A percentile compares a stretch with the other conserved stretches of the same genome.
phyloP scores from a whole-genome alignment of 2,888 invertebrate genomes.

The Tenodera sinensis region DNA sequence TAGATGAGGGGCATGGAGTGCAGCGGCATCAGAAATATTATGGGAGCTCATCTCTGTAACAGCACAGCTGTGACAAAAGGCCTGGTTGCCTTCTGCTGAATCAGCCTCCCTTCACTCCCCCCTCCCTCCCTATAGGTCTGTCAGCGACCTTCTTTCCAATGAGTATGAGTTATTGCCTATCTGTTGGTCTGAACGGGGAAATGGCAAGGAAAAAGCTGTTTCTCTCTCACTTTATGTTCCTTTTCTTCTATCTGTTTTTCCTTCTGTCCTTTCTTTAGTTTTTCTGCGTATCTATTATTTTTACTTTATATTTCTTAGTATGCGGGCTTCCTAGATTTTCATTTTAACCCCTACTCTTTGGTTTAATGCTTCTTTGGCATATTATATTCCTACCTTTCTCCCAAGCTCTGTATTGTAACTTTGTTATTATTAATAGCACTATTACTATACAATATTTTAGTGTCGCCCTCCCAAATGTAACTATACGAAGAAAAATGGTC shows the following conservation, averaged over 20 bases:
- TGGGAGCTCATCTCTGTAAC: constrained; percentile 24
- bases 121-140: no score
- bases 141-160: constrained; percentile 30
- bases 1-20: neutral
- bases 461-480: no score
- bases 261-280: neutral
- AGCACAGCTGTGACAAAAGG: constrained; percentile 28
- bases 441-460: no score
- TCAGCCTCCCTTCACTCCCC: constrained; percentile 30
- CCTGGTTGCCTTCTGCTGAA: constrained; percentile 21
- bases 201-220: constrained; percentile 43
- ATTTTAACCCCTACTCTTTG: neutral
- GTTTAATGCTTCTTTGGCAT: no score
- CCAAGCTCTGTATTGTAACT: no score
- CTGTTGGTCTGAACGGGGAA: constrained; percentile 44
- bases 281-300: neutral
- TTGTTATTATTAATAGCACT: no score
- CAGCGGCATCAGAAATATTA: constrained; percentile 27
- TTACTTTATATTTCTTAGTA: neutral
- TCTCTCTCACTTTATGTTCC: constrained; percentile 29
- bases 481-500: no score
- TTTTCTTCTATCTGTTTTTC: neutral
- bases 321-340: neutral
- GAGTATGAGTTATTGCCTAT: constrained; percentile 46
- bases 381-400: no score